These are phyloP conservation scores for Carposina sasakii DNA, from an alignment of 1,140 invertebrate species.

Conservation along the genomic window DNA sequence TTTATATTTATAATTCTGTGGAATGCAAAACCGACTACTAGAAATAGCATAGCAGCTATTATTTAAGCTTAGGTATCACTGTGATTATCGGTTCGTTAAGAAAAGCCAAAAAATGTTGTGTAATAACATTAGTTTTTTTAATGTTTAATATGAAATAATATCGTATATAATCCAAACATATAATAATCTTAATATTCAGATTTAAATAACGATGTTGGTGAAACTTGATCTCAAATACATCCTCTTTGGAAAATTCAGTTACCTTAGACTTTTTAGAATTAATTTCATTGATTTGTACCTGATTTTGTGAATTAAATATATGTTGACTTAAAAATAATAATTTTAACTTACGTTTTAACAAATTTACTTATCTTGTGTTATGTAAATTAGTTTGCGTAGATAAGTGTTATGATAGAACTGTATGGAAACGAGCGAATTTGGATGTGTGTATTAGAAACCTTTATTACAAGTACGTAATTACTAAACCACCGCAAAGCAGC, in stretches of 20 bases:
- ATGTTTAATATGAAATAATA: conserved; percentile 33
- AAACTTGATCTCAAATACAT: conserved; percentile 61
- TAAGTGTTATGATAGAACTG: conserved; percentile 28
- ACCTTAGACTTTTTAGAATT: conserved; percentile 66
- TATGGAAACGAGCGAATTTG: conserved; percentile 59
- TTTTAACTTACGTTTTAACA: conserved; percentile 59
- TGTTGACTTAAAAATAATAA: conserved; percentile 65
- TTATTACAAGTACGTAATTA: conserved; percentile 37
- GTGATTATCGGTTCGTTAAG: conserved; percentile 62
- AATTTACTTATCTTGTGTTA: conserved; percentile 50
- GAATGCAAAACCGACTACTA: conserved; percentile 7
- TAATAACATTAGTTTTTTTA: conserved; percentile 31
- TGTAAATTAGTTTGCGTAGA: conserved; percentile 34
- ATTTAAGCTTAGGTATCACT: conserved; percentile 46
- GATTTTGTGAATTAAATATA: conserved; percentile 56
- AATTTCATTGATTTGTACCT: conserved; percentile 70
- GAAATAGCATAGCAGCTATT: conserved; percentile 30
- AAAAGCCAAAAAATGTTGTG: conserved; percentile 57
- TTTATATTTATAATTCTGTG: too few relatives aligned
- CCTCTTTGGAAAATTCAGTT: conserved; percentile 61
- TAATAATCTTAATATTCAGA: conserved; percentile 19
- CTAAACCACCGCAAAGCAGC: conserved; percentile 60
- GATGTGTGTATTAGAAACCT: conserved; percentile 43
- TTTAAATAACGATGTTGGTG: conserved; percentile 25
- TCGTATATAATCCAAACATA: too few relatives aligned